Evolutionary conservation across 2,797 vertebrate genomes (phyloP), one percentile per base, ranked within the genome.

Genomic region (Pipistrellus pygmaeus): DNA sequence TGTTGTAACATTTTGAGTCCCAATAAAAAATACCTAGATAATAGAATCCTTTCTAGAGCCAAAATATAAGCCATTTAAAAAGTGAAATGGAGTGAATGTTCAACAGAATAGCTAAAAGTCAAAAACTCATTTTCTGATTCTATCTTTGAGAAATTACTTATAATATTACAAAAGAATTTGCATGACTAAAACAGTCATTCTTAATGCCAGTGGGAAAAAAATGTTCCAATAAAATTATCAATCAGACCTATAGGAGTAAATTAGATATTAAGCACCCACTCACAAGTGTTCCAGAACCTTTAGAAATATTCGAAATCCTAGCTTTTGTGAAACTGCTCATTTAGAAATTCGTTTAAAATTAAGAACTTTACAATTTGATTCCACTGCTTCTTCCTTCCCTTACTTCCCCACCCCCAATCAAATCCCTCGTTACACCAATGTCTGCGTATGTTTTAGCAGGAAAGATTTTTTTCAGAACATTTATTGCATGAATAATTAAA

Each of bases 401-500:
- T 72, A 68, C 68, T 62, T 85, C 10, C n/a, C 46, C 23, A 90
- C 44, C 48, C 66, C 68, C 81, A 80, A 85, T 76, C 23, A 55
- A 84, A 82, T 80, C 75, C 41, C 60, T 15, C 64, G 62, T 66
- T 92, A 83, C 5, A 76, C 2, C 21, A 92, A 75, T 83, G 77
- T 23, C 66, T 60, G 35, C 41, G 60, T 44, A 44, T 80, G 35
- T 32, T 77, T 23, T 76, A 91, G 69, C 27, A 88, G 23, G 55
- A 93, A 64, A 77, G 21, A 81, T 12, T 85, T 93, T 81, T 93
- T 89, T 66, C 48, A 94, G 77, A 89, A 85, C 76, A 88, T 41
- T 83, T 76, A 88, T 8, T 68, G 9, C 8, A 81, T 20, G 57
- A 89, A 32, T 76, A 85, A 86, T 53, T 78, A 48, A 77, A 94